Evolutionary conservation across 2,888 invertebrate genomes (phyloP), one percentile per base, ranked within the genome.

Genomic region (Yponomeuta malinellus): DNA sequence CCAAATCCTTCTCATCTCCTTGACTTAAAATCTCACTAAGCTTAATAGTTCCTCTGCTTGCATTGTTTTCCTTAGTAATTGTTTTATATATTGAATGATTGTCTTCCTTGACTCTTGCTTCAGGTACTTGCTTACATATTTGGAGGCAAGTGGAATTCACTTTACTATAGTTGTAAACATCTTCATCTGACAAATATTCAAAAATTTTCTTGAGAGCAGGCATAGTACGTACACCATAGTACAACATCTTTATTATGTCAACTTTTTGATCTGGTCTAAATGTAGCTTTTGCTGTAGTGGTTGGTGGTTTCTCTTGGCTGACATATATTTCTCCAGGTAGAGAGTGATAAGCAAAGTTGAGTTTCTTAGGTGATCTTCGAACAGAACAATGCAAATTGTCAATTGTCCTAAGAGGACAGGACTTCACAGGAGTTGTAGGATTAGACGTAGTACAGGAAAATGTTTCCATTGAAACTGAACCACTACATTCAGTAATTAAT

Each of bases 341-440:
- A 10, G 90, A 87, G 76, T 91, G 90, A 73, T 85, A 89, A 4
- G 82, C 79, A 79, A 89, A 89, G 72, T 84, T 85, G 37, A 88
- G 80, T 75, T 84, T 87, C 74, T 83, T 89, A 2, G 81, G 81
- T 73, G 88, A 85, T 78, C 80, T 87, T 71, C 78, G 83, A 70
- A 84, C 83, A 2, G 88, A 86, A 71, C 84, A 72, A 52, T 67
- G 69, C 2, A 71, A 59, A 70, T 72, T 72, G 52, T 73, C 73
- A 63, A 73, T 71, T 12, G 72, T 31, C 59, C 72, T 73, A 29
- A 73, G 65, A 48, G 75, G 74, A 72, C 74, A 73, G 69, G 71
- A 71, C 29, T 92, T 92, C 37, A 90, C 80, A 73, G 91, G 91
- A 76, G 91, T 92, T 67, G 86, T 83, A 72, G 91, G 91, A 74